Evolutionary conservation across 1,140 invertebrate species (phyloP), one percentile per base, ranked within the genome.

Genomic region (Rhopalosiphum maidis): DNA sequence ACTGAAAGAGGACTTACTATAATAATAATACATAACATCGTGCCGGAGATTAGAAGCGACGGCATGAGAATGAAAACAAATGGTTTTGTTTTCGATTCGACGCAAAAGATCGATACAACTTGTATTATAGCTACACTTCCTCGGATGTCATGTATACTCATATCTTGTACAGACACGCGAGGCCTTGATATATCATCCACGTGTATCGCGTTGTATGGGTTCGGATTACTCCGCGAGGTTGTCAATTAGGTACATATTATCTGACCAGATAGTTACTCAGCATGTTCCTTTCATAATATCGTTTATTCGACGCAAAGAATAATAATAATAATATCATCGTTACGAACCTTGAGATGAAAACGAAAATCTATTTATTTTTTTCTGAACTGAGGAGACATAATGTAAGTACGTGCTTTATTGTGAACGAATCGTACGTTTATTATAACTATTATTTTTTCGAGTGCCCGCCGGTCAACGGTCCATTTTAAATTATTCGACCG

Each of bases 311-410:
- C n/a, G 60, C 30, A n/a, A 77, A n/a, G 60, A 77, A 77, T n/a
- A n/a, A 77, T 60, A 60, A 77, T 60, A 60, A 60, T 77, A 77
- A n/a, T 89, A 41, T 37, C 35, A 55, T 55, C 68, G 43, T 90
- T 48, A 92, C 23, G 15, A 23, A 93, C 91, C 91, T 93, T 93
- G 91, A 93, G 30, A 91, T 8, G 18, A 89, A 89, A 90, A 90
- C 11, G 89, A 68, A 90, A 90, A 68, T 68, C 37, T 22, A 37
- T 37, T 51, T 55, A 41, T n/a, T 77, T 77, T 77, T 68, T 77
- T n/a, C 30, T 37, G 23, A 7, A 68, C 35, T 23, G 54, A 25
- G 11, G 41, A 37, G 48, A 89, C 0, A 15, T 41, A 55, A 6
- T 41, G 41, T 37, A n/a, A 77, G 60, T 54, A 89, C 30, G 48